Percentiles rank a stretch among this genome's conserved stretches.
Evolutionary conservation across 2,113 vertebrate species (phyloP).

Genomic region (Leucoraja erinaceus): DNA sequence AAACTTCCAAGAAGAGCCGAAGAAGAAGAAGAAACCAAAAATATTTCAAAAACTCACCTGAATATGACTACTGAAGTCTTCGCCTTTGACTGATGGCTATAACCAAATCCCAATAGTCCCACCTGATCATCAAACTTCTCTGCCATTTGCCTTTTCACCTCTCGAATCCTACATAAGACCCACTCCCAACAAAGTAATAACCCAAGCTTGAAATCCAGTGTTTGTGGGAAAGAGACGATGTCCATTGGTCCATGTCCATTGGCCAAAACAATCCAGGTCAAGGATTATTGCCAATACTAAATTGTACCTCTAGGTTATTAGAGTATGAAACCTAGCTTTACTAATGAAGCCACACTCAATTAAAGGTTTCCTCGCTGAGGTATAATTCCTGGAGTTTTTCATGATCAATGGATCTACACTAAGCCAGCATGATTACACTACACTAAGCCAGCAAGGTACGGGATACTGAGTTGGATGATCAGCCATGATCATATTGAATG

Average conservation of each 20-base stretch:
- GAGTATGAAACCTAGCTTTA: not conserved
- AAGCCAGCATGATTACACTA: too few relatives aligned
- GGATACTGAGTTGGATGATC: too few relatives aligned
- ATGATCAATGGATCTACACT: not conserved
- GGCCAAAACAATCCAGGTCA: not conserved
- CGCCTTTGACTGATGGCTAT: not conserved
- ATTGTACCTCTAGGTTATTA: not conserved
- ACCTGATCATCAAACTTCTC: not conserved
- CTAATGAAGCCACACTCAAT: not conserved
- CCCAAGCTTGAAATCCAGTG: not conserved
- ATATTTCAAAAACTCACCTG: not conserved
- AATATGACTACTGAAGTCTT: not conserved
- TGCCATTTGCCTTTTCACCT: not conserved
- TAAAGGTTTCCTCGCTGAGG: not conserved
- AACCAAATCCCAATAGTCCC: not conserved
- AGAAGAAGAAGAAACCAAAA: not conserved
- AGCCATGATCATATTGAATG: too few relatives aligned
- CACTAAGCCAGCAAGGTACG: too few relatives aligned
- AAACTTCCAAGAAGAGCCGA: too few relatives aligned
- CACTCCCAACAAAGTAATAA: too few relatives aligned
- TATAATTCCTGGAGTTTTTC: not conserved
- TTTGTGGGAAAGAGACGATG: not conserved
- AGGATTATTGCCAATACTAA: not conserved
- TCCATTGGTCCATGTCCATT: not conserved
- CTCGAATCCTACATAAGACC: not conserved